Percentiles rank a stretch among this genome's conserved stretches.
phyloP scores from a whole-genome alignment of 1,140 invertebrate genomes.

The Aphelinus atriplicis region DNA sequence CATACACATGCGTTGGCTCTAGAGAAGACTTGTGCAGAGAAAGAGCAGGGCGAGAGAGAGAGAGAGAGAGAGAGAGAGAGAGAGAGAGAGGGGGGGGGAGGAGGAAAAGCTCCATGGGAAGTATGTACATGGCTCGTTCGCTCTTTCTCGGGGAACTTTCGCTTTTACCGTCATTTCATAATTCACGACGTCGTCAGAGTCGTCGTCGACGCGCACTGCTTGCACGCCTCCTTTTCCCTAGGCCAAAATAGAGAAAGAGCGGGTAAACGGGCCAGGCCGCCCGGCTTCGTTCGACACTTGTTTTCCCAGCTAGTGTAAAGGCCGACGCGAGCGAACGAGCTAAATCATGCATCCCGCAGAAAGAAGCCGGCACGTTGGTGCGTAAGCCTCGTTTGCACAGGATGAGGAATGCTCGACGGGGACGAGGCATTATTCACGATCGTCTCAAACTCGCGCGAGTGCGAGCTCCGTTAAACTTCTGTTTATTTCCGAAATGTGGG shows the following conservation, averaged over 20 bases:
- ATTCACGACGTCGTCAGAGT: slow-evolving; percentile 59
- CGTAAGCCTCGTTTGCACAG: background rate
- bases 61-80: too few relatives aligned
- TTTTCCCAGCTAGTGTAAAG: slow-evolving; percentile 39
- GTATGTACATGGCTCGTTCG: slow-evolving; percentile 42
- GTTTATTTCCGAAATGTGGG: slow-evolving; percentile 5
- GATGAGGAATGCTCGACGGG: background rate
- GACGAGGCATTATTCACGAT: slow-evolving; percentile 29
- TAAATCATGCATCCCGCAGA: slow-evolving; percentile 62
- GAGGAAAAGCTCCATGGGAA: slow-evolving; percentile 25
- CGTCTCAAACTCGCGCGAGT: too few relatives aligned
- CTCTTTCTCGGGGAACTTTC: slow-evolving; percentile 59
- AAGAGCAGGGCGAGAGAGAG: too few relatives aligned
- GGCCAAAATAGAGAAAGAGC: slow-evolving; percentile 47
- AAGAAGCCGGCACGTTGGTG: slow-evolving; percentile 30
- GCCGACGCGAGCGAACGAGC: slow-evolving; percentile 45
- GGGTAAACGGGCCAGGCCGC: slow-evolving; percentile 23
- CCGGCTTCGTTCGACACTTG: slow-evolving; percentile 46
- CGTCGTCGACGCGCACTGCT: slow-evolving; percentile 54
- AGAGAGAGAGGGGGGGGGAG: too few relatives aligned
- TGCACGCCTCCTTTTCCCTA: slow-evolving; percentile 35
- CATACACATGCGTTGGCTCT: slow-evolving; percentile 37
- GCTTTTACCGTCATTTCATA: slow-evolving; percentile 65
- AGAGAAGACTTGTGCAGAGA: too few relatives aligned
- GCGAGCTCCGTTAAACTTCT: background rate